phyloP scores from a whole-genome alignment of 1,140 invertebrate species.

The Panagrolaimus sp. region DNA sequence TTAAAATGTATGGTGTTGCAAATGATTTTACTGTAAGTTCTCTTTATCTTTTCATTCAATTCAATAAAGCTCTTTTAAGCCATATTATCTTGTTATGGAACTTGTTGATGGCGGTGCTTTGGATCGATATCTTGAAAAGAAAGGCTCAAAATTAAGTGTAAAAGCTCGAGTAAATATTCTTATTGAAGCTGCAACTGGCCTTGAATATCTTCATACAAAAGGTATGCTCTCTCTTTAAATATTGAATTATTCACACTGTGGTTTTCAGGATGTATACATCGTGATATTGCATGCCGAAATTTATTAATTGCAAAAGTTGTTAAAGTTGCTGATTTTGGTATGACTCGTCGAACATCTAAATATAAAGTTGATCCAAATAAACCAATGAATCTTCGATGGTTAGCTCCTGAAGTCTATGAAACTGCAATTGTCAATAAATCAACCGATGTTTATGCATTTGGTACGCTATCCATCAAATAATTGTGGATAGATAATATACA shows the following conservation, averaged over 20 bases:
- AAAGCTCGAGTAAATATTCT: constrained; percentile 26
- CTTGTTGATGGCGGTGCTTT: constrained; percentile 33
- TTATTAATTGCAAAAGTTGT: constrained; percentile 74
- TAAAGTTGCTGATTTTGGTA: constrained; percentile 94
- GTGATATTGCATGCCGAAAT: constrained; percentile 90
- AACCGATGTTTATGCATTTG: constrained; percentile 33
- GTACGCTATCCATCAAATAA: too few species aligned
- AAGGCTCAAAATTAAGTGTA: constrained; percentile 27
- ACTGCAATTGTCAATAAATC: constrained; percentile 26
- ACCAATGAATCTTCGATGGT: constrained; percentile 39
- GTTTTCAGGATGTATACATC: constrained; percentile 71
- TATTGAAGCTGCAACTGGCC: constrained; percentile 29
- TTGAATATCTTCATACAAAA: constrained; percentile 33
- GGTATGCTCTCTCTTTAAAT: constrained; percentile 56
- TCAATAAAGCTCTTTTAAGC: constrained; percentile 1
- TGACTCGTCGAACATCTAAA: constrained; percentile 66
- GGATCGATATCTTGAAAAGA: constrained; percentile 35
- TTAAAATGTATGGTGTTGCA: constrained; percentile 36
- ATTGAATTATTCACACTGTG: neutral
- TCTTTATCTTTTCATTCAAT: neutral
- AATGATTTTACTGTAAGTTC: constrained; percentile 31
- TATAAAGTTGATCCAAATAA: constrained; percentile 38
- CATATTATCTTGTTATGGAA: constrained; percentile 40
- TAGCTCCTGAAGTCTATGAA: constrained; percentile 36
- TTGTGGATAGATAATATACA: too few species aligned